Evolutionary conservation across 2,113 vertebrate species (phyloP), one percentile per base, ranked within the genome.

Genomic region (Ailurus styani): DNA sequence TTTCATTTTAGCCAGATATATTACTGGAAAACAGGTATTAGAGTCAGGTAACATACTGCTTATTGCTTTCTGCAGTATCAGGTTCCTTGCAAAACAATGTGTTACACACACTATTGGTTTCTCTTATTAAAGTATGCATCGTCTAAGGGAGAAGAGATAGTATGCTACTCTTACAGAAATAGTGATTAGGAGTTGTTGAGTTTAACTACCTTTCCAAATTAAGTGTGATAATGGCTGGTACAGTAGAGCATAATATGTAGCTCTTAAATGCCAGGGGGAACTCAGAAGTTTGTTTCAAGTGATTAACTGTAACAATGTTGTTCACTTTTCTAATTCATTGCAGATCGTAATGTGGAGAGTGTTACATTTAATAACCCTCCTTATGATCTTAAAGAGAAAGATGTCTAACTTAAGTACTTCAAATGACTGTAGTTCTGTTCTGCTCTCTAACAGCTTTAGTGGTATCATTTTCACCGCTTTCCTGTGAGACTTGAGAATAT

Each of bases 131-230:
- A 85, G 14, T 60, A 70, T 68, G 15, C 18, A 57, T 87, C 60
- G 91, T 66, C 18, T 52, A 55, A 79, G 42, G 13, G 10, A 40
- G 18, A 20, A 55, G 40, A 93, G 68, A 84, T 9, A 55, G 37
- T 10, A 52, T n/a, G 82, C 31, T 40, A 13, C 34, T 96, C 72
- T 68, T 34, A 93, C 34, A 96, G 72, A 93, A 83, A 86, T 9
- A 42, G 25, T 66, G 57, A 93, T 47, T 45, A 54, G 40, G 29
- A 86, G 87, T 18, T 77, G 45, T 87, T 97, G 40, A 21, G 29
- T 64, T 96, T 95, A 95, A 89, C 78, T 34, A 50, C n/a, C 5
- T 97, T 93, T 89, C 47, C 70, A 96, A 87, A 95, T 82, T 57
- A 94, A 89, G 18, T 91, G 50, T 88, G 23, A 34, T 83, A 31